Conservation (phyloP, 2,113 vertebrate genomes). For the Saccopteryx leptura region DNA sequence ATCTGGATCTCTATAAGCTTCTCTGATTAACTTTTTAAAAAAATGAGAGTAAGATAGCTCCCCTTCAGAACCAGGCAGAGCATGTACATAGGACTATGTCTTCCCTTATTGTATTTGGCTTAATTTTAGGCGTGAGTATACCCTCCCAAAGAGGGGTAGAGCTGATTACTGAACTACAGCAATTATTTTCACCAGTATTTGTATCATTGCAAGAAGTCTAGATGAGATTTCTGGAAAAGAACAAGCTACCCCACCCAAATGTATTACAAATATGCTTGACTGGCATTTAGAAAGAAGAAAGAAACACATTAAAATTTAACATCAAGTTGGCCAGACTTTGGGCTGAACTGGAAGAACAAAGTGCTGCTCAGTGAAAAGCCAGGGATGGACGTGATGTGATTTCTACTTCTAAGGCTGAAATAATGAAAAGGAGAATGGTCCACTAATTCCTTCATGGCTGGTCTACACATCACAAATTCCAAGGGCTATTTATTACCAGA, state of each 20-base stretch:
- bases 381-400: background rate
- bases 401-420: constrained; percentile 8
- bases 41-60: background rate
- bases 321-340: constrained; percentile 75
- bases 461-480: background rate
- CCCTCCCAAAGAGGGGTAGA: background rate
- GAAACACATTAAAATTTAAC: constrained; percentile 84
- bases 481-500: background rate
- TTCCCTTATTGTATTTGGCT: constrained; percentile 40
- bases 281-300: constrained; percentile 75
- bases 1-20: background rate
- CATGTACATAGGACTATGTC: background rate
- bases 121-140: background rate
- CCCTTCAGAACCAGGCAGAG: background rate
- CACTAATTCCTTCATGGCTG: background rate
- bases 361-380: constrained; percentile 47
- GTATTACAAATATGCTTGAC: constrained; percentile 73
- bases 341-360: constrained; percentile 62
- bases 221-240: constrained; percentile 75
- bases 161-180: background rate
- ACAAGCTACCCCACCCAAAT: constrained; percentile 12
- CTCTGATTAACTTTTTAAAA: constrained; percentile 43
- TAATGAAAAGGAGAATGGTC: background rate
- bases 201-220: constrained; percentile 35
- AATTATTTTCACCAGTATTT: constrained; percentile 61